Conservation (phyloP, 2,113 vertebrate genomes). For the Phalacrocorax aristotelis region DNA sequence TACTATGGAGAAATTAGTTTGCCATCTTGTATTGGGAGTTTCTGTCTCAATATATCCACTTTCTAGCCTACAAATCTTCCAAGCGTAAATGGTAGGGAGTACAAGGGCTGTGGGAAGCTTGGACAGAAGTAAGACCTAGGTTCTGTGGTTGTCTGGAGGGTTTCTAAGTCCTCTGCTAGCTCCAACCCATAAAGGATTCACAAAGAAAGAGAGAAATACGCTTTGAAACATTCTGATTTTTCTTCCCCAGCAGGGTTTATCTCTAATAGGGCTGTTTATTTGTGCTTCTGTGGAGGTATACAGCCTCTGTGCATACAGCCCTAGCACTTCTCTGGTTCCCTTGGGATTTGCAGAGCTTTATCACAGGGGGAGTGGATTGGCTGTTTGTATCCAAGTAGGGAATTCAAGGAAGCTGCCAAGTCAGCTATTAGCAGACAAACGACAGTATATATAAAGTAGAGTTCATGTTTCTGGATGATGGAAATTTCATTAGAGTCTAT, state of each 20-base stretch:
- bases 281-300: neutral
- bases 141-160: neutral
- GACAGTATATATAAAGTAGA: slow-evolving; percentile 62
- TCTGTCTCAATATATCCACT: neutral
- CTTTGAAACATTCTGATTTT: neutral
- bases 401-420: slow-evolving; percentile 47
- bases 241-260: neutral
- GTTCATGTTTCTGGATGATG: slow-evolving; percentile 85
- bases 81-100: neutral
- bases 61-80: neutral
- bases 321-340: neutral
- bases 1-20: neutral
- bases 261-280: neutral
- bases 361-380: neutral
- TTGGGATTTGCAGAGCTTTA: neutral
- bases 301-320: neutral
- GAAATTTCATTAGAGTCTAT: slow-evolving; percentile 92
- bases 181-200: neutral
- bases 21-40: neutral
- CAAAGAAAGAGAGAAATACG: neutral
- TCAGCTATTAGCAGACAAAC: slow-evolving; percentile 49
- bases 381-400: neutral
- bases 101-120: neutral
- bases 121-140: neutral
- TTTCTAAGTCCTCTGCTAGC: neutral